Base-by-base conservation (phyloP, 2,797 vertebrate species). In the Artibeus jamaicensis region DNA sequence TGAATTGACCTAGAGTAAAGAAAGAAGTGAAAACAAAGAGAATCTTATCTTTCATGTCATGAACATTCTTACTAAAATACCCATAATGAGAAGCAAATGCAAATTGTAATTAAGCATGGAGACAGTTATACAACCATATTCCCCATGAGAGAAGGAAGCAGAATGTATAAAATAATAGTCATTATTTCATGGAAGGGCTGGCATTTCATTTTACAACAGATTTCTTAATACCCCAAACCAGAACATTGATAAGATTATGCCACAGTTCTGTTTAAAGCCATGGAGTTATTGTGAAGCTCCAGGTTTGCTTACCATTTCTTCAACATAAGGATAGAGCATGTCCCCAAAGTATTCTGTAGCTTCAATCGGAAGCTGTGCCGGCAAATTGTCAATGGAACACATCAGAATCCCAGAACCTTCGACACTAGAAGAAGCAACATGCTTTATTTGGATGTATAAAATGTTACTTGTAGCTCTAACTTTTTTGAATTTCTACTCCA, bases 371-470 rank as follows among this genome's bases (percentile, higher is more conserved):
- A 99, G 99, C 98, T 99, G 99, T 79, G 99, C 99, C 0, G 99
- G 99, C 71, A 99, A 98, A 98, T 99, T 99, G 97, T 99, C 99
- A 82, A 99, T 99, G 96, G 99, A 99, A 98, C 99, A 99, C 99
- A 99, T 99, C 95, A 99, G 98, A 98, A 99, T 99, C 39, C 99
- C 99, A 0, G 98, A 99, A 77, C 99, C 99, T 98, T 99, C 99
- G 93, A 99, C 99, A 32, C 99, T 99, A 97, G 85, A 97, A 98
- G 59, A 98, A 46, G 97, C n/a, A 97, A 96, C 21, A 96, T 0
- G 71, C 26, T 95, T 93, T 81, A 96, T 48, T 97, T 74, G 85
- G 65, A 48, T 37, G 24, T 22, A 84, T 9, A 86, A 65, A 86
- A 68, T 39, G 10, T n/a, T 55, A 68, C n/a, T 16, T 70, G 19